A percentile compares a stretch with the other conserved stretches of the same genome.
Evolutionary conservation across 2,113 vertebrate genomes (phyloP).

Genomic region (Setophaga kirtlandii): DNA sequence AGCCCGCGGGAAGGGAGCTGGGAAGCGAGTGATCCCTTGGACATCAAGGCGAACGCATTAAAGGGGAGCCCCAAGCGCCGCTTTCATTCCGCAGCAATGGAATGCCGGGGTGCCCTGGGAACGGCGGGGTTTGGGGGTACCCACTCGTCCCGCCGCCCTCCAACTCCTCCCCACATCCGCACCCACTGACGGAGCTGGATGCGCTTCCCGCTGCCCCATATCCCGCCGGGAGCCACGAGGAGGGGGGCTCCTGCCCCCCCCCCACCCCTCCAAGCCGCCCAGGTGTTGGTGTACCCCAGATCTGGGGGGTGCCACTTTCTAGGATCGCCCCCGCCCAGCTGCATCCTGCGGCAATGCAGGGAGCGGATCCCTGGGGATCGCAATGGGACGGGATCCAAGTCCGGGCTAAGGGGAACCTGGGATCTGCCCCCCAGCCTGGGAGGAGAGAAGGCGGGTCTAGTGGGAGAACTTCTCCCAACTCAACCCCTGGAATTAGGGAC

Average conservation of each 20-base stretch:
- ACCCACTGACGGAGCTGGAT: background rate
- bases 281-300: too few relatives aligned
- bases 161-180: background rate
- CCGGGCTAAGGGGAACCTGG: too few relatives aligned
- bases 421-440: too few relatives aligned
- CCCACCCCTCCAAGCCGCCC: fast-evolving
- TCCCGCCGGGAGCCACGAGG: too few relatives aligned
- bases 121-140: background rate
- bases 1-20: background rate
- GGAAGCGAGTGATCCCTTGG: background rate
- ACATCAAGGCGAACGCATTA: background rate
- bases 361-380: background rate
- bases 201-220: background rate
- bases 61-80: background rate
- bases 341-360: background rate
- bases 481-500: background rate
- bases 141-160: background rate
- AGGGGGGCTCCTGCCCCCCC: background rate
- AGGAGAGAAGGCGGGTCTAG: background rate
- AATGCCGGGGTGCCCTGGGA: background rate
- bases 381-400: background rate
- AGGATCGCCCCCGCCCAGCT: background rate
- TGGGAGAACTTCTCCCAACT: background rate
- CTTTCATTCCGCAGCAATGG: background rate
- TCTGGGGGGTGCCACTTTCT: background rate